Conservation (phyloP, 1,140 invertebrate genomes). For the Pristionchus pacificus region DNA sequence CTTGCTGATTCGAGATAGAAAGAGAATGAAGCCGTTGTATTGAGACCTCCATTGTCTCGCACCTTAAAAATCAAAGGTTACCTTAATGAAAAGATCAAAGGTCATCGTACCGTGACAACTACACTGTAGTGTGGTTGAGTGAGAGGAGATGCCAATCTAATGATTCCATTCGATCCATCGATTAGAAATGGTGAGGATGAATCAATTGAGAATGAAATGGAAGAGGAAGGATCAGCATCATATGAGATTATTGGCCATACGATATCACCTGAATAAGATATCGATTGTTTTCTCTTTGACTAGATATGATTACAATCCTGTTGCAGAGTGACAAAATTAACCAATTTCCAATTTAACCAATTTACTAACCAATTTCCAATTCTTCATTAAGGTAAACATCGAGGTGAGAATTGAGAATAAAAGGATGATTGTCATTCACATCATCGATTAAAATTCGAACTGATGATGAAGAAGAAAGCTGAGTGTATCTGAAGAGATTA, state of each 20-base stretch:
- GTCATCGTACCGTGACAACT: neutral
- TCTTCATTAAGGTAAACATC: slow-evolving; percentile 19
- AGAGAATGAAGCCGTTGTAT: neutral
- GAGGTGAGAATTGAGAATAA: slow-evolving; percentile 7
- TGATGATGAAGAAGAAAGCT: neutral
- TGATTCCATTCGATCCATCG: neutral
- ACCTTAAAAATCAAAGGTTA: neutral
- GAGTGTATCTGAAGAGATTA: slow-evolving; percentile 3
- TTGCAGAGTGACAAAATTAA: no score
- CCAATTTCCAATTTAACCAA: no score
- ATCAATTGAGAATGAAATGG: neutral
- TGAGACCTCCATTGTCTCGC: neutral
- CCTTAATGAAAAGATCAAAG: neutral
- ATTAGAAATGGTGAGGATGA: neutral
- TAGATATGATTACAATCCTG: no score
- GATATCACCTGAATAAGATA: neutral
- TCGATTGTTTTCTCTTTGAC: no score
- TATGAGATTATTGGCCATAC: neutral
- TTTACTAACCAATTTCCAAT: neutral
- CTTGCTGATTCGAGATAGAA: neutral
- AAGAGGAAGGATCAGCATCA: neutral
- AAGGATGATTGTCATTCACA: slow-evolving; percentile 22
- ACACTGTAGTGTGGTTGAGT: neutral
- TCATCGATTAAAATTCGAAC: slow-evolving; percentile 17
- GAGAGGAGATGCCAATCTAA: neutral